Conservation (phyloP, 2,797 vertebrate species). For the Myotis pilosus region DNA sequence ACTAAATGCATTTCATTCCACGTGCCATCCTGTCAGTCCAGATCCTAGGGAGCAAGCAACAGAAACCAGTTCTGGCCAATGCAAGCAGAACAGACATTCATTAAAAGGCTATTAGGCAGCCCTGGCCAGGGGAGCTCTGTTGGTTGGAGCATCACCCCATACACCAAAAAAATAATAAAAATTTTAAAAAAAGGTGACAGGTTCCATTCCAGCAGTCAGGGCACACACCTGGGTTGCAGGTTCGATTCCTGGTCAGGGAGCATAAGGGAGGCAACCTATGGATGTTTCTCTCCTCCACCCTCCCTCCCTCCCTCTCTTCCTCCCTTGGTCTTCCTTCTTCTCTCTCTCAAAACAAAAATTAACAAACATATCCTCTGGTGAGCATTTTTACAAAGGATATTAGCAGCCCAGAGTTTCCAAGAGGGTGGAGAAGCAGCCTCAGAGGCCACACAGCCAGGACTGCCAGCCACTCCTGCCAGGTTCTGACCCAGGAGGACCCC, state of each 20-base stretch:
- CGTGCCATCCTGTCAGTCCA: not conserved
- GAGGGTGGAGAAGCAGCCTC: not conserved
- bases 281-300: not conserved
- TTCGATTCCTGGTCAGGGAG: not conserved
- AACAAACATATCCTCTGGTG: not conserved
- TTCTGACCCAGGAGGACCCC: not conserved
- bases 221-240: not conserved
- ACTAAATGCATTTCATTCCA: not conserved
- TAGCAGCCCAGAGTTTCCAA: not conserved
- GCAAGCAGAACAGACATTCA: conserved; percentile 42
- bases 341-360: not conserved
- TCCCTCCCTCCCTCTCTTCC: not conserved
- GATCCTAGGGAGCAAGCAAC: conserved; percentile 1
- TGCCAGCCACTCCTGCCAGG: not conserved
- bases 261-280: not conserved
- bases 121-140: not conserved
- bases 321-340: not conserved
- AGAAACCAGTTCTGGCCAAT: conserved; percentile 40
- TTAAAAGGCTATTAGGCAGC: not conserved
- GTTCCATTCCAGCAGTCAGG: not conserved
- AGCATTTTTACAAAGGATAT: conserved; percentile 3
- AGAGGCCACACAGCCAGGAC: not conserved
- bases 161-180: not conserved
- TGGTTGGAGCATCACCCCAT: not conserved
- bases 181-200: not conserved